These are phyloP conservation scores for Ligdia adustata DNA, from an alignment of 2,888 invertebrate genomes.

Conservation along the genomic window DNA sequence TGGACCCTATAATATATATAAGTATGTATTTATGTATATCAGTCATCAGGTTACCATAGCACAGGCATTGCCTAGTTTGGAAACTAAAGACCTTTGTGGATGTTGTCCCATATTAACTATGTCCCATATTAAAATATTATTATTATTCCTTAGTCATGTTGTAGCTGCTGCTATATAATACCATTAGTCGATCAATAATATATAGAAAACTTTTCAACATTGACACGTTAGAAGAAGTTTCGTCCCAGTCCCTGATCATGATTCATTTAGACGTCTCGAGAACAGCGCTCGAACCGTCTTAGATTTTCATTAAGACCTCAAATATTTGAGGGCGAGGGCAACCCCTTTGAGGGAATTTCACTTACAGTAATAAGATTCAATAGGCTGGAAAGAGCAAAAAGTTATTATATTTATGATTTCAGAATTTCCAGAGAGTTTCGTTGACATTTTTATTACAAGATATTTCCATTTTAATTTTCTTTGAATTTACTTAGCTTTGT, in stretches of 20 bases:
- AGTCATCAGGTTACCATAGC: too few species aligned
- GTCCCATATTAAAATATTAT: too few species aligned
- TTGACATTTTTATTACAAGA: slow-evolving; percentile 10
- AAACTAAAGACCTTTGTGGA: too few species aligned
- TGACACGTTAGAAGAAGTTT: slow-evolving; percentile 8
- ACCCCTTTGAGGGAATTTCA: slow-evolving; percentile 36
- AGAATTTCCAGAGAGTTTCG: slow-evolving; percentile 11
- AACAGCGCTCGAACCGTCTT: slow-evolving; percentile 63
- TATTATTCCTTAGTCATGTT: too few species aligned
- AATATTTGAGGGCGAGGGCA: slow-evolving; percentile 64
- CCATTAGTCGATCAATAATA: not conserved
- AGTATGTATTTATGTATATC: too few species aligned
- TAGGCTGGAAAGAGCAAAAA: slow-evolving; percentile 36
- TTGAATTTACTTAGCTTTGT: not conserved
- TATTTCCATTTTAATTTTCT: slow-evolving; percentile 12
- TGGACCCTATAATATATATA: too few species aligned
- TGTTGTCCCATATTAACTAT: too few species aligned
- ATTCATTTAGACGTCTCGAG: slow-evolving; percentile 73
- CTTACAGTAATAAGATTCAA: slow-evolving; percentile 38
- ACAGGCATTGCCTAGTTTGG: too few species aligned
- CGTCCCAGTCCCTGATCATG: slow-evolving; percentile 54
- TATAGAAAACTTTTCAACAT: not conserved
- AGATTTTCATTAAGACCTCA: slow-evolving; percentile 77
- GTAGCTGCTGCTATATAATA: too few species aligned
- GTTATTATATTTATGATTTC: slow-evolving; percentile 26